Conservation (phyloP, 92 coral and sea anemone species). For the Epizoanthus stellaris region DNA sequence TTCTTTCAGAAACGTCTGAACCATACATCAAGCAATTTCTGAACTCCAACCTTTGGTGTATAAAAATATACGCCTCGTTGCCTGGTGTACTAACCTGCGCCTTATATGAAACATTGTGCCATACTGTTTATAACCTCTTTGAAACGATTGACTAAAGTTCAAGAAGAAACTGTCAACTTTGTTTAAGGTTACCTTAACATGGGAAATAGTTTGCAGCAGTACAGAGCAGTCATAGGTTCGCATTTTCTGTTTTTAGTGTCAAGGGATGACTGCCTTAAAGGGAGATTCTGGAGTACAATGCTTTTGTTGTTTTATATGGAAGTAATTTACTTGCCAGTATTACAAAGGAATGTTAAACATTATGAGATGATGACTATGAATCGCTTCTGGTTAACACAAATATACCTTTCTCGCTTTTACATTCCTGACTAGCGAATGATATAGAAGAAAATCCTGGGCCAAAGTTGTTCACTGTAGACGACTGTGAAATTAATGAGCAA, state of each 20-base stretch:
- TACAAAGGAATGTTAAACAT: background rate
- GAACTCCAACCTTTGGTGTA: no score
- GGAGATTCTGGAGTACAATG: slow-evolving; percentile 17
- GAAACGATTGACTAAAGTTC: no score
- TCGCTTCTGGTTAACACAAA: slow-evolving; percentile 15
- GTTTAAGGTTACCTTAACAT: background rate
- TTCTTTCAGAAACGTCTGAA: no score
- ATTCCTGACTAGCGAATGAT: slow-evolving; percentile 25
- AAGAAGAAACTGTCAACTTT: no score
- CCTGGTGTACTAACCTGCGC: no score
- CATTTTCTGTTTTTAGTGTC: background rate
- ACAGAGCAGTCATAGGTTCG: background rate
- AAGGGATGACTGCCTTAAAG: slow-evolving; percentile 2
- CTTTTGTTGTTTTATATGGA: slow-evolving; percentile 5
- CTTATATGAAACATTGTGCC: no score
- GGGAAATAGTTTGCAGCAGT: slow-evolving; percentile 1
- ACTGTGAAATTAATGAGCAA: background rate
- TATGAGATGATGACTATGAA: background rate
- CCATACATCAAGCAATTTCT: no score
- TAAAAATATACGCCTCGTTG: no score
- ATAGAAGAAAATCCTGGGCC: slow-evolving; percentile 22
- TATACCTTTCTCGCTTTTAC: background rate
- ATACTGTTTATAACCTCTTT: no score
- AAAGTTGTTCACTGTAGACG: background rate
- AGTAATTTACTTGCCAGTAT: slow-evolving; percentile 1